Evolutionary conservation across 1,140 invertebrate genomes (phyloP), one percentile per base, ranked within the genome.

Genomic region (Drosophila eugracilis): DNA sequence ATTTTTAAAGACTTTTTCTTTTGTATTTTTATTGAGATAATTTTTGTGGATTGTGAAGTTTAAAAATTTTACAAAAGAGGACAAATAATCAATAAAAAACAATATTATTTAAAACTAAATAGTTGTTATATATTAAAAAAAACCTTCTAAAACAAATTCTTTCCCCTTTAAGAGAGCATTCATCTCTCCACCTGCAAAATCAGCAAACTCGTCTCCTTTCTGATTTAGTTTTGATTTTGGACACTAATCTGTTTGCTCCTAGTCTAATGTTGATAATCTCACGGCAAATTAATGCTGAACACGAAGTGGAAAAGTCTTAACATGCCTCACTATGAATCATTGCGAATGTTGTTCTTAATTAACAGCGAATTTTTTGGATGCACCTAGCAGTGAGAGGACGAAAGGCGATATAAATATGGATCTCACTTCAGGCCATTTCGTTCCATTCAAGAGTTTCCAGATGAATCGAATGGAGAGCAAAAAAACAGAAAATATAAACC

Each of bases 241-340:
- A 52, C 37, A 57, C 26, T 80, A 67, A 55, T 44, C 28, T 65
- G 60, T 32, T 30, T 30, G 32, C 28, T 37, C 36, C 50, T 34
- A 19, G 42, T 65, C 58, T 67, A 65, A 66, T 71, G 57, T 53
- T 58, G 42, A 78, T 84, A 84, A 75, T 83, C 71, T 80, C 73
- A 60, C 55, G 63, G 67, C 47, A 75, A 85, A 85, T 85, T 81
- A 85, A 85, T 85, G 77, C 59, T 86, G 77, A 86, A 85, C 81
- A 85, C 67, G 83, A 66, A 63, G 69, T 63, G 74, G 71, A 77
- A 80, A 79, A 78, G 52, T 75, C 66, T 83, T 66, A 45, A 57
- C 77, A 83, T 59, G 74, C 78, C 55, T 37, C 72, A 73, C 28
- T 76, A 80, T 84, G 74, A 86, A 84, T 84, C 72, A 84, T 66